Conservation (phyloP, 1,140 invertebrate genomes). For the Conopomorpha cramerella region DNA sequence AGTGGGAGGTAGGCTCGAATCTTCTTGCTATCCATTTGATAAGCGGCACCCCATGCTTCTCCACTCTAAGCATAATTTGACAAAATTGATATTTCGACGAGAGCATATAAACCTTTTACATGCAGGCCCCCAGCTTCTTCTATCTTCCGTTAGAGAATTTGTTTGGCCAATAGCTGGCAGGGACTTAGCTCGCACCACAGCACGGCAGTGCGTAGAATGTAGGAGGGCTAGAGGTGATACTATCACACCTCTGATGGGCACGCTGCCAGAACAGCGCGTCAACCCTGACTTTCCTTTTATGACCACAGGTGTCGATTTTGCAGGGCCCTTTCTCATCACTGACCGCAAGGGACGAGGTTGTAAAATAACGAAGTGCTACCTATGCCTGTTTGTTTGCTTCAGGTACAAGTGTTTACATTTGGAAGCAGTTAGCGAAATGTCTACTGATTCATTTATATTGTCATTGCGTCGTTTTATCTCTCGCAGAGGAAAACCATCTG, state of each 20-base stretch:
- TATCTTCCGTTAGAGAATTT: background rate
- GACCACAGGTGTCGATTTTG: conserved; percentile 10
- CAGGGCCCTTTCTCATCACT: conserved; percentile 8
- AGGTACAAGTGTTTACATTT: conserved; percentile 11
- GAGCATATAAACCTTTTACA: background rate
- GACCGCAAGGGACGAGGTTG: conserved; percentile 8
- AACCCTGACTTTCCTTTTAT: conserved; percentile 5
- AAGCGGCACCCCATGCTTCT: background rate
- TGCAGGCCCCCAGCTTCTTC: background rate
- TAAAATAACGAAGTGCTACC: conserved; percentile 11
- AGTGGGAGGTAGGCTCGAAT: background rate
- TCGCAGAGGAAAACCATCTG: too few relatives aligned
- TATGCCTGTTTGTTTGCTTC: conserved; percentile 17
- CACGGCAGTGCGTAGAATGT: background rate
- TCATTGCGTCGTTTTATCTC: too few relatives aligned
- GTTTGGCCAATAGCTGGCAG: too few relatives aligned
- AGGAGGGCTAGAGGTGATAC: too few relatives aligned
- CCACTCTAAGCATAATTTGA: background rate
- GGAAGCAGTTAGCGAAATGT: conserved; percentile 1
- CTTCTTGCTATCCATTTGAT: background rate
- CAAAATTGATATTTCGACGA: too few relatives aligned
- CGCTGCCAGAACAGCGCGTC: background rate
- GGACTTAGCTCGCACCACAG: too few relatives aligned
- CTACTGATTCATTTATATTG: too few relatives aligned
- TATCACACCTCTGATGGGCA: background rate